Evolutionary conservation across 2,888 invertebrate genomes (phyloP).

Genomic region (Melinaea menophilus): DNA sequence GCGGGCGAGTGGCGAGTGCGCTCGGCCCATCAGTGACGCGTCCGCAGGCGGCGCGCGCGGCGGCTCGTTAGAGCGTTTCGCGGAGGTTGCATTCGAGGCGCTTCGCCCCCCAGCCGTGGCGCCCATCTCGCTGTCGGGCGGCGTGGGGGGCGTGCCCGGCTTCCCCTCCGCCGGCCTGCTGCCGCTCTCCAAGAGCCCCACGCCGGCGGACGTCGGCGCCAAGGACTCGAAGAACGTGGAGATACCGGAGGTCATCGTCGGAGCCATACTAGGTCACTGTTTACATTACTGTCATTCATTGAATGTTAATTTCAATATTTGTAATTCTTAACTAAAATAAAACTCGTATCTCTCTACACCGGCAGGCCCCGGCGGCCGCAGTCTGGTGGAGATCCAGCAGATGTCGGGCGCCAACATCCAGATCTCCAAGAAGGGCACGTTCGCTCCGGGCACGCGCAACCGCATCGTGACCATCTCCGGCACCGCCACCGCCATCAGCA

Average conservation of each 20-base stretch:
- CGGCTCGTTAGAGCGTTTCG: conserved; percentile 85
- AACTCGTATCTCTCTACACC: neutral
- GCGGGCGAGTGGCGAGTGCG: conserved; percentile 27
- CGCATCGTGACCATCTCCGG: conserved; percentile 98
- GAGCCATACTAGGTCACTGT: conserved; percentile 92
- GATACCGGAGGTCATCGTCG: conserved; percentile 97
- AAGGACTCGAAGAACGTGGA: conserved; percentile 95
- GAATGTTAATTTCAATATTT: too few relatives aligned
- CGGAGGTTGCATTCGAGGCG: conserved; percentile 86
- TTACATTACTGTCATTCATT: neutral
- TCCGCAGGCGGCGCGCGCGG: conserved; percentile 73
- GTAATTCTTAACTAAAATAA: too few relatives aligned
- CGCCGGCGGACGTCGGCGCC: conserved; percentile 85
- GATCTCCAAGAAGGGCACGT: conserved; percentile 98
- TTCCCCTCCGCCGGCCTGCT: conserved; percentile 84
- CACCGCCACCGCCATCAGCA: conserved; percentile 90
- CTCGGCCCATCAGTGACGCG: conserved; percentile 48
- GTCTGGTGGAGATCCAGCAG: conserved; percentile 98
- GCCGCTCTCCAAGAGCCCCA: conserved; percentile 87
- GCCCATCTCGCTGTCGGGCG: conserved; percentile 90
- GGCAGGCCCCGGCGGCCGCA: conserved; percentile 94
- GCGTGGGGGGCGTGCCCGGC: conserved; percentile 76
- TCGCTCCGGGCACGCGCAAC: conserved; percentile 97
- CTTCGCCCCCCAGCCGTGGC: conserved; percentile 82
- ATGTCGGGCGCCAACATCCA: conserved; percentile 98